Base-by-base conservation (phyloP, 37 sponge, comb jelly and placozoan species). In the Spongilla lacustris region DNA sequence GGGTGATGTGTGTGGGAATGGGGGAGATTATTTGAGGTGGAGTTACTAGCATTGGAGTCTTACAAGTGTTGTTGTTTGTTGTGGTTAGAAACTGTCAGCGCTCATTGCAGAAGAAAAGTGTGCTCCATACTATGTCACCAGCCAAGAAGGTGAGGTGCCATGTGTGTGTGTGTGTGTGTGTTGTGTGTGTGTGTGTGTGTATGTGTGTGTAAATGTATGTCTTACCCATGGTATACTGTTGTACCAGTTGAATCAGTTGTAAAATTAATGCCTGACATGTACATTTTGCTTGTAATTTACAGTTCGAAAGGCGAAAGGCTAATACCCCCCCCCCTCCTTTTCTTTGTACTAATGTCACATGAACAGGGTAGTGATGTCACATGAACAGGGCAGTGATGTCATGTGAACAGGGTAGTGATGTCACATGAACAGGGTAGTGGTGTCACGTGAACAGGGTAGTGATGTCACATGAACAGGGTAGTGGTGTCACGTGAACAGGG, bases 111-210 rank as follows among this genome's bases (percentile, higher is more conserved):
- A 83, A 10, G 97, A 90, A 41, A 76, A 79, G 37, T 97, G 97
- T 89, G 95, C 97, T 23, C 97, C 97, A 10, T 97, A 95, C 79
- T 97, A 97, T 77, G 33, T 97, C 50, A 73, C 37, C 31, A 97
- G 97, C 48, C 80, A 72, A 48, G 46, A 35, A 26, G 72, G 96
- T 96, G 81, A 87, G 88, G n/a, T 14, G 22, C 28, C 19, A 17
- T 21, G 49, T 19, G 28, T 46, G 46, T 77, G 58, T 58, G 58
- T 17, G 58, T 58, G 58, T 58, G 73, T 27, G 33, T 35, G 33
- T 6, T 73, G 31, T 73, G 33, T 73, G 33, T 73, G 33, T 73
- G 31, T 73, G 58, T 58, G 58, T 58, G 58, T 58, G 58, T 25
- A 35, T 75, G 76, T 75, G 36, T 37, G 36, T 75, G 76, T 34